These are phyloP conservation scores for Diarsia mendica DNA, from an alignment of 2,888 invertebrate genomes.

Conservation along the genomic window DNA sequence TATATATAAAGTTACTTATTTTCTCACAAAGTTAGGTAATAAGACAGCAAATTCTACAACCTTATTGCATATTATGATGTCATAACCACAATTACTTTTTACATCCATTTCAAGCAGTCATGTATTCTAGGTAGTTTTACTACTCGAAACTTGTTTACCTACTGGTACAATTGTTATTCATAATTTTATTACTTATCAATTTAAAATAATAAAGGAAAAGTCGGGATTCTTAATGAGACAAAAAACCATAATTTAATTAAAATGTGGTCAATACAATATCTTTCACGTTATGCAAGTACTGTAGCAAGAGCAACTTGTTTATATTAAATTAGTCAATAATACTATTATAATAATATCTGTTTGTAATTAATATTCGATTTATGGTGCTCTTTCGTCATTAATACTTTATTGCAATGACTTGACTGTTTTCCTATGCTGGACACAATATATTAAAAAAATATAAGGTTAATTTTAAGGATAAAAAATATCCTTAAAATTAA, in stretches of 20 bases:
- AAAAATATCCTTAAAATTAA: neutral
- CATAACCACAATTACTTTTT: conserved; percentile 11
- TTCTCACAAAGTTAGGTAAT: neutral
- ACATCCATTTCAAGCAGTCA: neutral
- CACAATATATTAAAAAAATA: neutral
- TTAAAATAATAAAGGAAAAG: neutral
- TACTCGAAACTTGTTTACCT: neutral
- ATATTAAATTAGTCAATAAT: neutral
- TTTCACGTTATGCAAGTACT: neutral
- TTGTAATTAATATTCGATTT: neutral
- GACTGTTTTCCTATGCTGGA: conserved; percentile 4
- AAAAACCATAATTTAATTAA: neutral
- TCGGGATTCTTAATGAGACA: neutral
- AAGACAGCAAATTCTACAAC: neutral
- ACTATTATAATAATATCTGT: conserved; percentile 1
- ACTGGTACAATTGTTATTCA: neutral
- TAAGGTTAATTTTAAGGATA: neutral
- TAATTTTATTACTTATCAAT: neutral
- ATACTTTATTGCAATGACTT: neutral
- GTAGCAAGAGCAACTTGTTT: neutral
- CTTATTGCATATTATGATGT: conserved; percentile 12
- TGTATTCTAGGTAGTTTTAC: neutral
- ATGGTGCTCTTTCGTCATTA: neutral
- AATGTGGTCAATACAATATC: neutral
- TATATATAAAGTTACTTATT: conserved; percentile 21